Conservation (phyloP, 2,113 vertebrate genomes). For the Ancistrus triradiatus region DNA sequence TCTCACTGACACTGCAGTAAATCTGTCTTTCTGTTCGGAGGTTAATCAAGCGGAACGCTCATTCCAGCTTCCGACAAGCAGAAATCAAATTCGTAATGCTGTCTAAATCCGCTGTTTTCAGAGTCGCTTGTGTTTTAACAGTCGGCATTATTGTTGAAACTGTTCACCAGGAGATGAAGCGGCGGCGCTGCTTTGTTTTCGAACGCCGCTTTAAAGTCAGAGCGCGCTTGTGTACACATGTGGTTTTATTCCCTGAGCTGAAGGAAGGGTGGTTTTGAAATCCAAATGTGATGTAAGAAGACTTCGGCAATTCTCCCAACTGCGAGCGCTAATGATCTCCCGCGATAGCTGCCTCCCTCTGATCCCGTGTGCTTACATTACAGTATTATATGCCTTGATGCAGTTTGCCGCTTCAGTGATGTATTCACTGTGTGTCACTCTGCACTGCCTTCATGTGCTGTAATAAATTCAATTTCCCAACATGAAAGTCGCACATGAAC, state of each 20-base stretch:
- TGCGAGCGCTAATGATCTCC: not conserved
- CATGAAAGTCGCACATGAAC: too few species aligned
- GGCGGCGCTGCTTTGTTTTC: not conserved
- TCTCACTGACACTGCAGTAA: not conserved
- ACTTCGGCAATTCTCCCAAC: not conserved
- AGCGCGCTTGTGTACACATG: not conserved
- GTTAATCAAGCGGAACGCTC: conserved; percentile 14
- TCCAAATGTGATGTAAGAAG: not conserved
- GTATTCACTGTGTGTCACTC: not conserved
- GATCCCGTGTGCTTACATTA: not conserved
- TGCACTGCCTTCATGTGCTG: too few species aligned
- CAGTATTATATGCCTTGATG: not conserved
- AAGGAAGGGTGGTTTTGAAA: not conserved
- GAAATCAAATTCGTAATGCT: conserved; percentile 6
- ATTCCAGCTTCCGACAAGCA: not conserved
- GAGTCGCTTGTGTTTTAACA: not conserved
- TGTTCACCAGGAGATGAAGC: not conserved
- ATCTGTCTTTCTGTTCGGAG: conserved; percentile 13
- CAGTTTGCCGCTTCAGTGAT: not conserved
- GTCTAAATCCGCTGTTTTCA: conserved; percentile 10
- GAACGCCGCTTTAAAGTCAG: not conserved
- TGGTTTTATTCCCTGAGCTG: conserved; percentile 5
- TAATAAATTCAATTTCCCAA: too few species aligned
- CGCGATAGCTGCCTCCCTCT: not conserved
- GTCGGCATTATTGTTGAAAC: not conserved